Conservation (phyloP, 2,797 vertebrate species). For the Pterois miles region DNA sequence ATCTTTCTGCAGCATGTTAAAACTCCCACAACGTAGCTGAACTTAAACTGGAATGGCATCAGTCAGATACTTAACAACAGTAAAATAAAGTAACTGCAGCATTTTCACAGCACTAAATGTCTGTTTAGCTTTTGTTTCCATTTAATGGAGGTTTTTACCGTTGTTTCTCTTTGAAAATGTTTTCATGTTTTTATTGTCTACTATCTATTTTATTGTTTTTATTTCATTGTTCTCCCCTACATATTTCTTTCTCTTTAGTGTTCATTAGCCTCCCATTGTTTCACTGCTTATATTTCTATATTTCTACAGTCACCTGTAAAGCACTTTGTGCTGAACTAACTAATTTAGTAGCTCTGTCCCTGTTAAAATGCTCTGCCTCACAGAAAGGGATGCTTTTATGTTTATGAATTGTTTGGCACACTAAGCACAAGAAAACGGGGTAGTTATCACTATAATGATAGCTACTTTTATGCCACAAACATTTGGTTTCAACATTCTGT, state of each 20-base stretch:
- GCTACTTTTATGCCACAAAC: neutral
- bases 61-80: neutral
- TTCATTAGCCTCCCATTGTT: constrained; percentile 65
- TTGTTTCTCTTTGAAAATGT: constrained; percentile 29
- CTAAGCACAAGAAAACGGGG: neutral
- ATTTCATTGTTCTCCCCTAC: constrained; percentile 43
- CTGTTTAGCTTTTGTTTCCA: neutral
- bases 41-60: neutral
- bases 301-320: constrained; percentile 2
- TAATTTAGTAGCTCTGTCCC: neutral
- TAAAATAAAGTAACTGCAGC: constrained; percentile 32
- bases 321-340: neutral
- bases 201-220: constrained; percentile 48
- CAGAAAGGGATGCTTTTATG: neutral
- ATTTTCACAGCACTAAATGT: neutral
- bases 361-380: neutral
- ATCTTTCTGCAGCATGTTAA: neutral
- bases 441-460: neutral
- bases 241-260: constrained; percentile 10
- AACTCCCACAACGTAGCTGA: neutral
- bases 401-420: neutral
- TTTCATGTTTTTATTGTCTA: constrained; percentile 46
- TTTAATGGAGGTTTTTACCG: constrained; percentile 30
- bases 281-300: constrained; percentile 27
- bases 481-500: neutral